Conservation (phyloP, 2,888 invertebrate species). For the Limulus polyphemus region DNA sequence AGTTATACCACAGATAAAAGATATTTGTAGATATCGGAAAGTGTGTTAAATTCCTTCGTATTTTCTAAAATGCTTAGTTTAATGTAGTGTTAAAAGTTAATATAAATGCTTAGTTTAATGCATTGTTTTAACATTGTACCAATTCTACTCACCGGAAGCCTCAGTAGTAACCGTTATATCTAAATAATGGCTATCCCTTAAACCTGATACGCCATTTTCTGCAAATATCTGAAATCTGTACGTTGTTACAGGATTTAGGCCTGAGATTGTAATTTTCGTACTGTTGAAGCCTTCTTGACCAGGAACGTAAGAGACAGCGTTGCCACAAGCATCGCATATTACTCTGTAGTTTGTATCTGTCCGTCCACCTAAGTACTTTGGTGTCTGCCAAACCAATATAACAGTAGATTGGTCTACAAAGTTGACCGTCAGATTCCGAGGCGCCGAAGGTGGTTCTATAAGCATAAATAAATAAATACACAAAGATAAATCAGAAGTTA, state of each 20-base stretch:
- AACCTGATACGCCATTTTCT: constrained; percentile 73
- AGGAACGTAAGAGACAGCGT: constrained; percentile 55
- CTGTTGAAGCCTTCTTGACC: constrained; percentile 69
- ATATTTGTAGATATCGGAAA: no score
- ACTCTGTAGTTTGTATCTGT: constrained; percentile 72
- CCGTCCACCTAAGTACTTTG: constrained; percentile 64
- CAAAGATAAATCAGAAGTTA: no score
- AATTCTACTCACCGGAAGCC: constrained; percentile 32
- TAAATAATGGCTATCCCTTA: constrained; percentile 42
- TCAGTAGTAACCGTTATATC: constrained; percentile 84
- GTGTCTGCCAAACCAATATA: constrained; percentile 75
- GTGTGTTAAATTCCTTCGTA: no score
- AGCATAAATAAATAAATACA: neutral
- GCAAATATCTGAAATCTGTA: constrained; percentile 84
- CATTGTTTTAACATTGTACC: neutral
- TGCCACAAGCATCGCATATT: constrained; percentile 67
- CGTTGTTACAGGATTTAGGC: constrained; percentile 78
- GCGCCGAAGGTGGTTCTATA: constrained; percentile 77
- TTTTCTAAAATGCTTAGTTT: no score
- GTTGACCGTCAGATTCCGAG: constrained; percentile 72
- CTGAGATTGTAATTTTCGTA: constrained; percentile 79
- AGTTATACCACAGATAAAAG: no score
- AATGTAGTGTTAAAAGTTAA: no score
- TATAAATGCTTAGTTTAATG: no score
- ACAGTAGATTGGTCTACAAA: constrained; percentile 88